phyloP scores from a whole-genome alignment of 2,888 invertebrate species.

The Ormyrus labotus region DNA sequence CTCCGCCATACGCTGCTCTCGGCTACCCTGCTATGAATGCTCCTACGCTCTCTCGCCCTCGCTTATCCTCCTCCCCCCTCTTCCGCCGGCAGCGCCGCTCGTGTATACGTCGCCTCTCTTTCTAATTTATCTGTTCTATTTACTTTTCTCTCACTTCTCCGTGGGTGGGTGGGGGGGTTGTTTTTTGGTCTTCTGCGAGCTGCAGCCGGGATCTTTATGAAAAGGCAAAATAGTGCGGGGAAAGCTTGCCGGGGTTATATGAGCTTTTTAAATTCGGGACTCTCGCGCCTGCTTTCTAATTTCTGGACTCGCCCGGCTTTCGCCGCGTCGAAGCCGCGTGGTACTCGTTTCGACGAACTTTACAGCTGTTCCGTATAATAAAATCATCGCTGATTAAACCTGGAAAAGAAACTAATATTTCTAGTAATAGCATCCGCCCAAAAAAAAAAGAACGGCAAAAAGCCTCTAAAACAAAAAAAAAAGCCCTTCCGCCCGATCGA shows the following conservation, averaged over 20 bases:
- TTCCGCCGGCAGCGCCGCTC: conserved; percentile 47
- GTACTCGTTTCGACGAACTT: too few species aligned
- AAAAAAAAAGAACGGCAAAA: too few species aligned
- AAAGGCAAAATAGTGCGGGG: conserved; percentile 7
- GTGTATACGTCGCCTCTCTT: conserved; percentile 46
- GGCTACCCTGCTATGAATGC: conserved; percentile 73
- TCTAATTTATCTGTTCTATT: conserved; percentile 48
- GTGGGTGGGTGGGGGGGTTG: neutral
- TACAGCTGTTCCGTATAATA: too few species aligned
- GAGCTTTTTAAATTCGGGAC: neutral
- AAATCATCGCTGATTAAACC: too few species aligned
- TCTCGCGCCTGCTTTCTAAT: too few species aligned
- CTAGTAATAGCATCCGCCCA: too few species aligned
- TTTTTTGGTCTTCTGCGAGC: neutral
- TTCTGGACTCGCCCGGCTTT: neutral
- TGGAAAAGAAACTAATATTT: too few species aligned
- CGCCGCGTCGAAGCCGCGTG: too few species aligned
- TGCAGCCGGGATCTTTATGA: conserved; percentile 4
- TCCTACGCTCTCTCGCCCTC: conserved; percentile 67
- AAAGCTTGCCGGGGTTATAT: neutral
- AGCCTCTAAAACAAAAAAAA: too few species aligned
- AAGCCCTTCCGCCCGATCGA: too few species aligned
- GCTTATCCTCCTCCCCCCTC: conserved; percentile 12
- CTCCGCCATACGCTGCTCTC: conserved; percentile 61
- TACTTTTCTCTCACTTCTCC: conserved; percentile 35